phyloP scores from a whole-genome alignment of 2,888 invertebrate species.

The Caprella mutica region DNA sequence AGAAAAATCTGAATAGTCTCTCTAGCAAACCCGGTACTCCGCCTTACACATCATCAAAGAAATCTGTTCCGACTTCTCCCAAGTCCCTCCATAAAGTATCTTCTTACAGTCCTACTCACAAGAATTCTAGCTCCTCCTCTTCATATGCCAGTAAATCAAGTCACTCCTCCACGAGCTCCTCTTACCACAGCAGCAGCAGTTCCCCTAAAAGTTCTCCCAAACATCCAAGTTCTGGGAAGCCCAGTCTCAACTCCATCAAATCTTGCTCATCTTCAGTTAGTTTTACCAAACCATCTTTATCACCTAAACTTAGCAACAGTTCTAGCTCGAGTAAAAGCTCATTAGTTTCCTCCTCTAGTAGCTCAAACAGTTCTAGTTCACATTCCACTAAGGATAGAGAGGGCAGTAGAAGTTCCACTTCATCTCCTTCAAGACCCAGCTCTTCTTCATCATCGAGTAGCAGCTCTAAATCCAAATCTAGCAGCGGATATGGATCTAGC shows the following conservation, averaged over 20 bases:
- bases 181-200: slow-evolving; percentile 9
- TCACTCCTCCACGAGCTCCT: not conserved
- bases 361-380: slow-evolving; percentile 10
- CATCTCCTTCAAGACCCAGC: slow-evolving; percentile 17
- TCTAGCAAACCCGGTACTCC: slow-evolving; percentile 24
- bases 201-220: slow-evolving; percentile 50
- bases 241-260: slow-evolving; percentile 67
- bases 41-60: slow-evolving; percentile 29
- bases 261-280: slow-evolving; percentile 22
- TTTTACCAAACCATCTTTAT: slow-evolving; percentile 31
- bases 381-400: slow-evolving; percentile 25
- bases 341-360: slow-evolving; percentile 20
- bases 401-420: slow-evolving; percentile 25
- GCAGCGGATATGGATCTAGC: not conserved
- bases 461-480: not conserved
- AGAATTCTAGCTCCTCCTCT: slow-evolving; percentile 11
- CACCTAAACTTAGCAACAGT: slow-evolving; percentile 31
- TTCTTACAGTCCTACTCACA: slow-evolving; percentile 10
- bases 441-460: slow-evolving; percentile 9
- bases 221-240: slow-evolving; percentile 66
- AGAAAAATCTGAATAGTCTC: slow-evolving; percentile 17
- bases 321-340: slow-evolving; percentile 24
- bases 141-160: not conserved
- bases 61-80: slow-evolving; percentile 17
- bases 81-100: slow-evolving; percentile 10